Conservation (phyloP, 1,140 invertebrate species). For the Caenorhabditis brenneri region DNA sequence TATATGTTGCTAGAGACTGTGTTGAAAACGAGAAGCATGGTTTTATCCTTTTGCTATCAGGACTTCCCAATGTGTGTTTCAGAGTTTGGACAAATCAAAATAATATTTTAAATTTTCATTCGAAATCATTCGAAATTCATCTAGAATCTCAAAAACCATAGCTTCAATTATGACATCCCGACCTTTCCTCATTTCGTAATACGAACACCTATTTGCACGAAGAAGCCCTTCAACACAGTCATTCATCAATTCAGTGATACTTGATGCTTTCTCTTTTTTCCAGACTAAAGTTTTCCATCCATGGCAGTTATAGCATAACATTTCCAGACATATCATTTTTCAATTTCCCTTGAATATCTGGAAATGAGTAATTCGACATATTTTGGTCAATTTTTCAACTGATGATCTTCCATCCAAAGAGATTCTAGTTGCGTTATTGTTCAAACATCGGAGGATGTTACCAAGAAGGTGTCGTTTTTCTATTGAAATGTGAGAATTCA, state of each 20-base stretch:
- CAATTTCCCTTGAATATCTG: too few relatives aligned
- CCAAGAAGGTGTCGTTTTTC: conserved; percentile 14
- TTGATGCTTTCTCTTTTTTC: neutral
- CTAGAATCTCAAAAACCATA: too few relatives aligned
- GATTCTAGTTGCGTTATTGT: neutral
- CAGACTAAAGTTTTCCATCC: neutral
- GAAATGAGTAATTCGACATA: neutral
- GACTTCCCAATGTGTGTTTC: too few relatives aligned
- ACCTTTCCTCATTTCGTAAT: neutral
- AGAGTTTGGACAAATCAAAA: too few relatives aligned
- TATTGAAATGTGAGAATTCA: neutral
- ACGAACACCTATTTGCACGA: neutral
- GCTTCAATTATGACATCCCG: too few relatives aligned
- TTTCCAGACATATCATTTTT: neutral
- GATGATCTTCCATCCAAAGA: too few relatives aligned
- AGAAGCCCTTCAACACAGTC: neutral
- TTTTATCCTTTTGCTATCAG: too few relatives aligned
- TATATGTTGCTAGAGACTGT: too few relatives aligned
- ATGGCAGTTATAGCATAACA: neutral
- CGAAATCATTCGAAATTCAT: too few relatives aligned
- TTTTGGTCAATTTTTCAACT: neutral
- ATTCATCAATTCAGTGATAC: neutral
- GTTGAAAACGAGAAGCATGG: too few relatives aligned
- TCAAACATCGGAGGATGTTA: neutral
- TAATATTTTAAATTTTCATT: too few relatives aligned